Conservation (phyloP, 2,113 vertebrate species). For the Nycticorax nycticorax region DNA sequence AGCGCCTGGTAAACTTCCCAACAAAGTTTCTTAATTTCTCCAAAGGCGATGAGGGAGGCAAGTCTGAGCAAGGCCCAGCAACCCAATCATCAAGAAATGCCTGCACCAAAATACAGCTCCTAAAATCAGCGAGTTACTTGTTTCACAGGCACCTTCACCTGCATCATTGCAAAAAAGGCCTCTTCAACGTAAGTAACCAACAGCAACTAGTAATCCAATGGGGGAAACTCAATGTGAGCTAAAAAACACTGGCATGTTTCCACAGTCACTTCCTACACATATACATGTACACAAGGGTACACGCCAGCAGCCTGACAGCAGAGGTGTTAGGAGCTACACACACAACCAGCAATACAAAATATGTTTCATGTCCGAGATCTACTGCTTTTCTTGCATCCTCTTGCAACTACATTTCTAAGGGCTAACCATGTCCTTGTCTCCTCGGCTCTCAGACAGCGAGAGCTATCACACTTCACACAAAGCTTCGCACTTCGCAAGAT, state of each 20-base stretch:
- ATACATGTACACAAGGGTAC: neutral
- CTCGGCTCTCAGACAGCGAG: accelerated
- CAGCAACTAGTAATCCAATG: neutral
- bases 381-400: neutral
- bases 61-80: conserved; percentile 5
- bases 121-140: neutral
- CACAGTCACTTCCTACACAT: neutral
- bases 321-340: neutral
- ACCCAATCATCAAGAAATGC: neutral
- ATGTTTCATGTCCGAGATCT: accelerated
- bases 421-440: neutral
- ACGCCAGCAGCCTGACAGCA: neutral
- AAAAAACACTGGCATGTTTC: neutral
- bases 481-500: accelerated
- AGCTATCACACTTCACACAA: neutral
- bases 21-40: neutral
- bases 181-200: neutral
- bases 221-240: neutral
- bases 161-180: neutral
- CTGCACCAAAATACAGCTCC: neutral
- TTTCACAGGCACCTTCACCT: neutral
- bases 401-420: neutral
- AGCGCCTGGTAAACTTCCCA: neutral
- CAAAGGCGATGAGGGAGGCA: neutral
- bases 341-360: neutral